These are phyloP conservation scores for Oligia fasciuncula DNA, from an alignment of 2,888 invertebrate species.

Conservation along the genomic window DNA sequence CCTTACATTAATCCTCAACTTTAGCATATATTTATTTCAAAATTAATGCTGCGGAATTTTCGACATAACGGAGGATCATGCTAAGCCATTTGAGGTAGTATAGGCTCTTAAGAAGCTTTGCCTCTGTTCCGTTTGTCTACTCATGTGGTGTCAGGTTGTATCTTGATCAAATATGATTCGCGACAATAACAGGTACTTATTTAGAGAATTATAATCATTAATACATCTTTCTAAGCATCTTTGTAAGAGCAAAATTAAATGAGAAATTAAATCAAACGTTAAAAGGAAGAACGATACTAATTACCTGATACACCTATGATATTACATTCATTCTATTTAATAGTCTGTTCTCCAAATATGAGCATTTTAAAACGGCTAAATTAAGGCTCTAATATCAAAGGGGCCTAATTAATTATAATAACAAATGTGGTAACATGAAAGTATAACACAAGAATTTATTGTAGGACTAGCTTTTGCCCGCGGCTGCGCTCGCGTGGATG, in stretches of 20 bases:
- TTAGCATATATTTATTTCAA: no score
- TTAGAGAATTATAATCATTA: no score
- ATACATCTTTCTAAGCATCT: no score
- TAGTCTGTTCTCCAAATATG: background rate
- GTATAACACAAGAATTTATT: slow-evolving; percentile 27
- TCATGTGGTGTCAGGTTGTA: no score
- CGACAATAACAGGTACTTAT: no score
- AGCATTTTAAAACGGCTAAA: background rate
- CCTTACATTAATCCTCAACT: no score
- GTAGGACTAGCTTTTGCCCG: background rate
- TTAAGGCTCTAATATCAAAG: slow-evolving; percentile 30
- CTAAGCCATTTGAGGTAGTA: no score
- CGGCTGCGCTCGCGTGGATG: background rate
- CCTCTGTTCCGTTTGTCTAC: no score
- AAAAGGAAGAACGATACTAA: background rate
- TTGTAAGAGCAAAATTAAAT: background rate
- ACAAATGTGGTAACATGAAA: slow-evolving; percentile 30
- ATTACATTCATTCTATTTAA: background rate
- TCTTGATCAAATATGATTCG: no score
- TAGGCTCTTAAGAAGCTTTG: no score
- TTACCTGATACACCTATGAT: background rate
- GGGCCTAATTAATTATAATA: slow-evolving; percentile 38
- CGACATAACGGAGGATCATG: no score
- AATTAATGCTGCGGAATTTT: no score
- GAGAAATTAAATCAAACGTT: background rate